These are phyloP conservation scores for Cryptocephalus primarius DNA, from an alignment of 2,888 invertebrate genomes.

Conservation along the genomic window DNA sequence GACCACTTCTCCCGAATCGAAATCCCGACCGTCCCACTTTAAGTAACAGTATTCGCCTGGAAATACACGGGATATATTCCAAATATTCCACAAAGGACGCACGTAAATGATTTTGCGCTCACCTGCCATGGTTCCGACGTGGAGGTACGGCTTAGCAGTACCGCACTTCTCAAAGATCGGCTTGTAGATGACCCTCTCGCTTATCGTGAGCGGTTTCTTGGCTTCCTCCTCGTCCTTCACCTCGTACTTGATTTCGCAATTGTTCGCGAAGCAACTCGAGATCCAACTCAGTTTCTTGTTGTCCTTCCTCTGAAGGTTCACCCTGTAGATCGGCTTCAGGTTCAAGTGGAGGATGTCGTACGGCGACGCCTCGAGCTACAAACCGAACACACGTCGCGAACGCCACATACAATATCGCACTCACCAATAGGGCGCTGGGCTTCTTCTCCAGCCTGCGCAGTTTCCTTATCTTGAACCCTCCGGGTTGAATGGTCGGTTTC, in stretches of 20 bases:
- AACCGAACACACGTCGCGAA: neutral
- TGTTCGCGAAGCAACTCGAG: constrained; percentile 10
- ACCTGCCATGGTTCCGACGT: constrained; percentile 18
- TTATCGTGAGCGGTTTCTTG: constrained; percentile 8
- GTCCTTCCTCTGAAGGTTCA: constrained; percentile 39
- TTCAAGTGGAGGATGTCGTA: constrained; percentile 48
- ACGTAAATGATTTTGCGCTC: too few species aligned
- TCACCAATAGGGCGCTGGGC: constrained; percentile 45
- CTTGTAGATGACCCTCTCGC: constrained; percentile 16
- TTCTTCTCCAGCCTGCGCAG: constrained; percentile 40
- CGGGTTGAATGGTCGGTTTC: constrained; percentile 23
- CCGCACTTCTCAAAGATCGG: constrained; percentile 8
- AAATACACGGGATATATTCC: too few species aligned
- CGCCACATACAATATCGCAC: neutral
- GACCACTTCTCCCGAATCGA: constrained; percentile 48
- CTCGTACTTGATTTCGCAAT: constrained; percentile 13
- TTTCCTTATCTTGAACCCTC: constrained; percentile 27
- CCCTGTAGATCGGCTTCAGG: constrained; percentile 52
- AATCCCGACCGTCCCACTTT: constrained; percentile 59
- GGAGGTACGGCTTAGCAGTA: constrained; percentile 7
- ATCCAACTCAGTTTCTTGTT: constrained; percentile 22
- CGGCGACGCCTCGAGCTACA: constrained; percentile 44
- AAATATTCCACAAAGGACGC: neutral
- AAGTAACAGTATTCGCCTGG: constrained; percentile 32
- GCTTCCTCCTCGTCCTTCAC: constrained; percentile 7